Conservation (phyloP, 2,888 invertebrate genomes). For the Phengaris alcon region DNA sequence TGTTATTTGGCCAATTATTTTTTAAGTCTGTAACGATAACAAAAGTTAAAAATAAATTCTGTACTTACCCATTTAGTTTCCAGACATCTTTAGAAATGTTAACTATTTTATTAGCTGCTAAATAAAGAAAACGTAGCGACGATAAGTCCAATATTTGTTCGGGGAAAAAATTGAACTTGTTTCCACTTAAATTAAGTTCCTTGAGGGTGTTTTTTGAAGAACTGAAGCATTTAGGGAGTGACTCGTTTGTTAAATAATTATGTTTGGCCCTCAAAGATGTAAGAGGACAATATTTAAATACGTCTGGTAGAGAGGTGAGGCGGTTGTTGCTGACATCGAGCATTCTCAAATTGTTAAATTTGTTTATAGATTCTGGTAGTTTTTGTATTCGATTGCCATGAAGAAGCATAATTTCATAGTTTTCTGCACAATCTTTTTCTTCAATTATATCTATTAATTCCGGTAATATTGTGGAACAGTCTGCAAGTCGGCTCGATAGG, state of each 20-base stretch:
- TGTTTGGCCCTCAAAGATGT: constrained; percentile 92
- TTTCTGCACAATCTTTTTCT: constrained; percentile 78
- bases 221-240: constrained; percentile 92
- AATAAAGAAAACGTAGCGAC: constrained; percentile 89
- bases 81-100: constrained; percentile 89
- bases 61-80: constrained; percentile 66
- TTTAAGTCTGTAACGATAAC: too few relatives aligned
- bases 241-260: constrained; percentile 89
- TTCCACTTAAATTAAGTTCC: constrained; percentile 97
- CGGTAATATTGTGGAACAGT: constrained; percentile 75
- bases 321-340: constrained; percentile 94
- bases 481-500: constrained; percentile 74
- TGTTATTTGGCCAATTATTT: too few relatives aligned
- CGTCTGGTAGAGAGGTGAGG: constrained; percentile 86
- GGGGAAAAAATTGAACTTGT: constrained; percentile 89
- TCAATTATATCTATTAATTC: constrained; percentile 82
- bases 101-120: constrained; percentile 92
- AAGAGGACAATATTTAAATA: constrained; percentile 86
- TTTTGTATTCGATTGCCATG: constrained; percentile 90
- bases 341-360: constrained; percentile 86
- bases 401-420: constrained; percentile 87
- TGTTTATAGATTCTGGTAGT: constrained; percentile 82
- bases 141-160: constrained; percentile 89
- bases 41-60: not conserved
- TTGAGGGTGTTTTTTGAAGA: constrained; percentile 81